Conservation (phyloP, 2,113 vertebrate genomes). For the Chionodraco myersi region DNA sequence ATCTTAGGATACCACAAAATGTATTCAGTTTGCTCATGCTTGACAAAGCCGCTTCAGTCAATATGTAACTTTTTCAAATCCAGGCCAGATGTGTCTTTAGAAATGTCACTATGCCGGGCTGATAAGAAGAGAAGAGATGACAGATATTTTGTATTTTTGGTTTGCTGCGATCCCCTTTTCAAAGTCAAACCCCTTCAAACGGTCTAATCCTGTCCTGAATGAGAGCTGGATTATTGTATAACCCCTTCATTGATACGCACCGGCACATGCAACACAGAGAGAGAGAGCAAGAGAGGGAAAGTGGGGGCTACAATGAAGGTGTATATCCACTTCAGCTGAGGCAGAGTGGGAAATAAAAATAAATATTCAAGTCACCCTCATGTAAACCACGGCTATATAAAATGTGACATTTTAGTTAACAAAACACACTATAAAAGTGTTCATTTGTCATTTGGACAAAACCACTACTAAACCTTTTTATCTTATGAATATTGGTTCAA, state of each 20-base stretch:
- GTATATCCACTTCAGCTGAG: conserved; percentile 27
- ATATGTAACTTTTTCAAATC: conserved; percentile 70
- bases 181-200: conserved; percentile 74
- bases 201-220: conserved; percentile 79
- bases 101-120: conserved; percentile 61
- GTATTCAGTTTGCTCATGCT: conserved; percentile 43
- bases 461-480: conserved; percentile 1
- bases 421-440: neutral
- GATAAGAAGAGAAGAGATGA: conserved; percentile 68
- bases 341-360: neutral
- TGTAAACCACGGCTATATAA: neutral
- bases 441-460: neutral
- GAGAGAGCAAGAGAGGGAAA: conserved; percentile 1
- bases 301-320: conserved; percentile 15
- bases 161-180: conserved; percentile 66
- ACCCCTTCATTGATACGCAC: conserved; percentile 59
- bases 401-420: neutral
- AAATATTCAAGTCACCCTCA: neutral
- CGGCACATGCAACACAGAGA: conserved; percentile 44
- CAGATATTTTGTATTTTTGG: conserved; percentile 75
- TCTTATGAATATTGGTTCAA: neutral
- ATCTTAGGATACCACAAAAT: conserved; percentile 41
- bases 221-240: conserved; percentile 76
- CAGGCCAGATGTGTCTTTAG: conserved; percentile 77
- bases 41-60: conserved; percentile 62